Evolutionary conservation across 1,140 invertebrate species (phyloP), one percentile per base, ranked within the genome.

Genomic region (Atta colombica): DNA sequence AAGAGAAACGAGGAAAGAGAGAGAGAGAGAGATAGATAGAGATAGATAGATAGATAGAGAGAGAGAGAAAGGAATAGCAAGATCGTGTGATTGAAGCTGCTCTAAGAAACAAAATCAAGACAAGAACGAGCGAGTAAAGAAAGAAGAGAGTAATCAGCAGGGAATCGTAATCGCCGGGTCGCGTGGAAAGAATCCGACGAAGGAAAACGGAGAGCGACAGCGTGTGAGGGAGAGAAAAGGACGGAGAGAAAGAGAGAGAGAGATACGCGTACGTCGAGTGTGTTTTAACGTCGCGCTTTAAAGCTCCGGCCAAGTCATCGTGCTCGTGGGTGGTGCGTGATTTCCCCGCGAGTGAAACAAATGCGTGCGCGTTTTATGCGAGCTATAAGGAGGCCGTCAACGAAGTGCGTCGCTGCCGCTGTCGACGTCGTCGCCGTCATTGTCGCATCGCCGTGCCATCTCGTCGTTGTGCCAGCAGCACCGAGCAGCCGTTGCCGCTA

Each of bases 301-400:
- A 45, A 45, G 39, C 61, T 51, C 31, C 39, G 28, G 51, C 66
- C 5, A 31, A 81, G 35, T 39, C 31, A 51, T 72, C 68, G 66
- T 60, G 66, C 60, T 35, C 78, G 89, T 68, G 89, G 84, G 82
- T 90, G 87, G 90, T 88, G 82, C 81, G 71, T 88, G 81, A 82
- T 61, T 74, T 74, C 39, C 21, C 35, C 74, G 87, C 87, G 87
- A 85, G 89, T 90, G 85, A 90, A 91, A 89, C 77, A 91, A 91
- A 91, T 91, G 89, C 90, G 87, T 86, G 84, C 77, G 82, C 63
- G 80, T 90, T 53, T 5, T 77, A 86, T 77, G 77, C 81, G 77
- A 72, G 63, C 61, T 55, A 86, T 77, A 45, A 86, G 77, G 66
- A 86, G 77, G 74, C 65, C 31, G 45, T 60, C 63, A 61, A 69